Evolutionary conservation across 2,888 invertebrate species (phyloP), one percentile per base, ranked within the genome.

Genomic region (Agrotis clavis): DNA sequence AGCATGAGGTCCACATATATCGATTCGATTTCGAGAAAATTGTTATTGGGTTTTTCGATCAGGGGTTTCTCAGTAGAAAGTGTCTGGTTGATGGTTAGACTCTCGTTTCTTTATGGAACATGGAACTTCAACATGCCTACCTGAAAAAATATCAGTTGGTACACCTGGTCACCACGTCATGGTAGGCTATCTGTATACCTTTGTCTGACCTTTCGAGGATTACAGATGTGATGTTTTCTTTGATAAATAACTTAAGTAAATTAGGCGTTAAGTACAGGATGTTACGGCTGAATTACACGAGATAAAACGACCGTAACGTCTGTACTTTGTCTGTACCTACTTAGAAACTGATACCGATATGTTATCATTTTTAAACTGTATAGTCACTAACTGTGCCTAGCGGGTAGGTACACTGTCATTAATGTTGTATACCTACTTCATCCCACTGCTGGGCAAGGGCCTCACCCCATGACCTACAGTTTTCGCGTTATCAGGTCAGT

Each of bases 281-380:
- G 53, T 71, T 77, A 54, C 71, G 69, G 59, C 4, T 14, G 4
- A 74, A 71, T 71, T 54, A 35, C 71, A 5, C 13, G n/a, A 65
- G 56, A 72, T 65, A 47, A 47, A 41, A 25, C 18, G 18, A 71
- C 14, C 16, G 5, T 14, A 50, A 71, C 14, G 45, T 54, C 11
- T 25, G 19, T 2, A 19, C 45, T 21, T 51, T 30, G 41, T 11
- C 41, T 11, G 11, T 11, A 41, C 41, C 41, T 41, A 41, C 41
- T 11, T 41, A 41, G 11, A 11, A 9, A 41, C 35, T 35, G 53
- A 47, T 2, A 47, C 47, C 9, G 9, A 71, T 45, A 45, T 50
- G 21, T 13, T 67, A 25, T 51, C 16, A 48, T n/a, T n/a, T 45
- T 41, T 11, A 35, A 11, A 41, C 11, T 41, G 41, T 25, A 41